phyloP scores from a whole-genome alignment of 2,113 vertebrate genomes.

The Phylloscopus whistleri region DNA sequence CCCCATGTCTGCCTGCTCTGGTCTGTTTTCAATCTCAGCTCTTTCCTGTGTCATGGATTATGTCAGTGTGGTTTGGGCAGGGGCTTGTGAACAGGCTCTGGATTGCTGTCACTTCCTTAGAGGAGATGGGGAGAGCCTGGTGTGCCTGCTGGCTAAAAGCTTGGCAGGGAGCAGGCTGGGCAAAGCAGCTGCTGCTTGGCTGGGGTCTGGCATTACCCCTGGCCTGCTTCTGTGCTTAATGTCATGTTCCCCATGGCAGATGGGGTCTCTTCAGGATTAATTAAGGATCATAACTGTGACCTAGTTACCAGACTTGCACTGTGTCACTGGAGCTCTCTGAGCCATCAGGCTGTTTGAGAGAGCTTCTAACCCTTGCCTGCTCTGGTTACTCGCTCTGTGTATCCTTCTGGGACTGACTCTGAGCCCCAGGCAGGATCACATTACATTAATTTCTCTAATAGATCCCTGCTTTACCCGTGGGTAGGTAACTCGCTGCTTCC shows the following conservation, averaged over 20 bases:
- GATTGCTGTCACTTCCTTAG: fast-evolving
- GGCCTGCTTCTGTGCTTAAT: not conserved
- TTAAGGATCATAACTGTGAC: slow-evolving; percentile 57
- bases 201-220: not conserved
- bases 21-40: not conserved
- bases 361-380: not conserved
- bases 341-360: not conserved
- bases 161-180: not conserved
- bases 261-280: slow-evolving; percentile 43
- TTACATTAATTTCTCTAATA: slow-evolving; percentile 21
- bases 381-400: not conserved
- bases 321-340: not conserved
- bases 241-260: not conserved
- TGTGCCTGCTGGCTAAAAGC: not conserved
- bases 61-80: not conserved
- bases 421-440: not conserved
- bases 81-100: not conserved
- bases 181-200: not conserved
- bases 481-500: not conserved
- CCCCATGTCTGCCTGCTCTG: not conserved
- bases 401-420: not conserved
- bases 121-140: not conserved
- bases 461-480: not conserved
- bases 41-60: not conserved
- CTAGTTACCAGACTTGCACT: slow-evolving; percentile 40